A percentile compares a stretch with the other conserved stretches of the same genome.
Evolutionary conservation across 2,113 vertebrate species (phyloP).

Genomic region (Oceanites oceanicus): DNA sequence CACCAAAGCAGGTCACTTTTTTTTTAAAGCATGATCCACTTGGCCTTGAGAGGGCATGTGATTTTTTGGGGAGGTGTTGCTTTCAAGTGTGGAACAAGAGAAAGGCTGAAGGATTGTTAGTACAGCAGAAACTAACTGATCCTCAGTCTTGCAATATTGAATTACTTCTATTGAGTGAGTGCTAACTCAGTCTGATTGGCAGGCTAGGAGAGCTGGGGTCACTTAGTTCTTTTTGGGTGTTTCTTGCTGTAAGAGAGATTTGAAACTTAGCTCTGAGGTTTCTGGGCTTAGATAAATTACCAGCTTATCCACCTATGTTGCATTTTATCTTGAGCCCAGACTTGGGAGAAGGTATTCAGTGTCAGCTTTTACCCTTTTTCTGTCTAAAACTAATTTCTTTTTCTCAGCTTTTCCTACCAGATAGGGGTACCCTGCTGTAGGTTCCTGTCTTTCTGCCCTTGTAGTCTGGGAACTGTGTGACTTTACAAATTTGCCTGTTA

Average conservation of each 20-base stretch:
- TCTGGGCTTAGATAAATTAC: not conserved
- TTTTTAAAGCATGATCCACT: not conserved
- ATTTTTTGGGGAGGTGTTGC: not conserved
- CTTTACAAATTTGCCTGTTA: not conserved
- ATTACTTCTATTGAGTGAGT: not conserved
- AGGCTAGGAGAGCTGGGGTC: not conserved
- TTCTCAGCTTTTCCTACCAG: not conserved
- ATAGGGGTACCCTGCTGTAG: not conserved
- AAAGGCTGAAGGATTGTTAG: not conserved
- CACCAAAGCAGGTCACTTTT: not conserved
- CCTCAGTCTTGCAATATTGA: not conserved
- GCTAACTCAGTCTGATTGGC: not conserved
- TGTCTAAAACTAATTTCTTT: not conserved
- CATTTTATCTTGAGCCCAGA: not conserved
- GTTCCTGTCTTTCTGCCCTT: not conserved
- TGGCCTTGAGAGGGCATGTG: not conserved
- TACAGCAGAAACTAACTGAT: not conserved
- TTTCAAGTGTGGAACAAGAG: not conserved
- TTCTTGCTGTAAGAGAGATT: not conserved
- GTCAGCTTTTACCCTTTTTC: not conserved
- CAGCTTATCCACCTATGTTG: not conserved
- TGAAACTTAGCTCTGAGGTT: not conserved
- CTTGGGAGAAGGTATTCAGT: not conserved
- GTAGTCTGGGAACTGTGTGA: not conserved
- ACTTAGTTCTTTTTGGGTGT: not conserved